Percentiles rank a stretch among this genome's conserved stretches.
Evolutionary conservation across 2,113 vertebrate species (phyloP).

Genomic region (Chlamydotis undulata): DNA sequence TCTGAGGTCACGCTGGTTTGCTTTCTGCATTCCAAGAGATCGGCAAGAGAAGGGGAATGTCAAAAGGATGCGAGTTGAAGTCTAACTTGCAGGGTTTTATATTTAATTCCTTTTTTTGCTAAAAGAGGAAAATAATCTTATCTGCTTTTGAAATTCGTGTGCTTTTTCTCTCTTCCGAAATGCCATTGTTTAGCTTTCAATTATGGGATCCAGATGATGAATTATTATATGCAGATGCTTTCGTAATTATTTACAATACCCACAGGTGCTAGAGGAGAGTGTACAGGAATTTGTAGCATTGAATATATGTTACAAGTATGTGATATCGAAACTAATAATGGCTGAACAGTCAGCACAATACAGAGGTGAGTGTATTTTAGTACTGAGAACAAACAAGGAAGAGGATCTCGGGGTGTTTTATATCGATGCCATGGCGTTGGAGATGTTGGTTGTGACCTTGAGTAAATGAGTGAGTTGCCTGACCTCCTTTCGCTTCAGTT

Average conservation of each 20-base stretch:
- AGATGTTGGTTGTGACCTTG: not conserved
- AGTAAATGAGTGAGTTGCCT: not conserved
- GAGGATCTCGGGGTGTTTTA: not conserved
- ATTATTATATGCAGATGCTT: not conserved
- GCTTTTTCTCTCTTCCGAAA: not conserved
- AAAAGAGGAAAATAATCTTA: not conserved
- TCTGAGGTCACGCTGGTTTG: not conserved
- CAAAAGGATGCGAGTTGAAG: not conserved
- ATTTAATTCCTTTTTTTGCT: not conserved
- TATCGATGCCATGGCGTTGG: not conserved
- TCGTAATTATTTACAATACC: not conserved
- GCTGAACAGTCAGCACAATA: not conserved
- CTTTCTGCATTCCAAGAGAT: not conserved
- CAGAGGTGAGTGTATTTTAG: not conserved
- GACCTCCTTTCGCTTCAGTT: constrained; percentile 41
- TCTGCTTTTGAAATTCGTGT: not conserved
- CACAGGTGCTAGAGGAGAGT: not conserved
- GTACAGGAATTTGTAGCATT: not conserved
- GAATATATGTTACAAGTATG: not conserved
- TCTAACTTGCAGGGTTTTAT: not conserved
- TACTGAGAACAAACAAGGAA: not conserved
- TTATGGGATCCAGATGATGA: not conserved
- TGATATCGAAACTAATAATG: not conserved
- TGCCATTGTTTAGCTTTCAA: not conserved
- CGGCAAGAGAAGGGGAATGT: not conserved